These are phyloP conservation scores for Cettia cetti DNA, from an alignment of 2,113 vertebrate genomes.

Conservation along the genomic window DNA sequence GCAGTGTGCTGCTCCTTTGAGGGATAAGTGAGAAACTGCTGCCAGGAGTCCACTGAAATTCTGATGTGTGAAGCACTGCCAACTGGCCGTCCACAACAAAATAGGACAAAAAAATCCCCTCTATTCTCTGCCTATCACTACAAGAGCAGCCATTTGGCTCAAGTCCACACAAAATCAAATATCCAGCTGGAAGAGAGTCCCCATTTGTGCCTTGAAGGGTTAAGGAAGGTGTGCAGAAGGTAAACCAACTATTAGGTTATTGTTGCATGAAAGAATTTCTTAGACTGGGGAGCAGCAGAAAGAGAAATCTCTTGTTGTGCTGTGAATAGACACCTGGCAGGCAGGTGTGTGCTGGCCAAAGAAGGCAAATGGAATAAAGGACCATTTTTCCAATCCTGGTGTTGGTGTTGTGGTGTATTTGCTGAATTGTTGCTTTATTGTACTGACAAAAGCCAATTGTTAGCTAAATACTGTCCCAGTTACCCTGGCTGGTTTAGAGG, in stretches of 20 bases:
- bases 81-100: constrained; percentile 38
- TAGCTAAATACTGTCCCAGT: neutral
- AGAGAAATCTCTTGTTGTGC: neutral
- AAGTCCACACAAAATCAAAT: neutral
- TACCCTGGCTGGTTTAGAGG: neutral
- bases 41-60: constrained; percentile 6
- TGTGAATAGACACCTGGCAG: neutral
- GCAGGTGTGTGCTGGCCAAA: neutral
- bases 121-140: neutral
- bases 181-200: constrained; percentile 3
- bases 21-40: neutral
- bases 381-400: neutral
- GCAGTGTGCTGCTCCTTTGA: neutral
- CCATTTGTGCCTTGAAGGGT: neutral
- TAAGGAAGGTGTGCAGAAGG: neutral
- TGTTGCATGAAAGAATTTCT: neutral
- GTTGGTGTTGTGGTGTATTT: neutral
- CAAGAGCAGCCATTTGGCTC: constrained; percentile 25
- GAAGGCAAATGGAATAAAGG: neutral
- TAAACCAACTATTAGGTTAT: neutral
- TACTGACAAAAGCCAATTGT: neutral
- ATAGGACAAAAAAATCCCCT: neutral
- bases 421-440: neutral
- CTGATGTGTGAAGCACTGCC: neutral
- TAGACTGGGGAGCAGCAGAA: neutral